phyloP scores from a whole-genome alignment of 2,888 invertebrate species.

The Andrena hattorfiana region DNA sequence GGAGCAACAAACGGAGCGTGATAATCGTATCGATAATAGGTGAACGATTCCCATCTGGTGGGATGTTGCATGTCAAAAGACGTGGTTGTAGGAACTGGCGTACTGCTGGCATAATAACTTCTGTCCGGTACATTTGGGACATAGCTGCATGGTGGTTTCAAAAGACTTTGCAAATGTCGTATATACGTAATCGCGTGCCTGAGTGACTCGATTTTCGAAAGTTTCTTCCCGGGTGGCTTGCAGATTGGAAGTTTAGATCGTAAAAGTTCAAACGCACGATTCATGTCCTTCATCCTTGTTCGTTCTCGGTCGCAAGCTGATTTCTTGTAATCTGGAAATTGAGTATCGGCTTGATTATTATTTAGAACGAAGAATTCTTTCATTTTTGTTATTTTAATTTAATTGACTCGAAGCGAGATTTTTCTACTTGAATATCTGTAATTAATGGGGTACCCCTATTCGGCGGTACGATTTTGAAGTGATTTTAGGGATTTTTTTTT shows the following conservation, averaged over 20 bases:
- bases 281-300: slow-evolving; percentile 95
- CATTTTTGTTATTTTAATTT: neutral
- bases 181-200: slow-evolving; percentile 93
- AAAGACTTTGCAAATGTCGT: slow-evolving; percentile 89
- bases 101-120: slow-evolving; percentile 69
- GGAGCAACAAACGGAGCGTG: slow-evolving; percentile 78
- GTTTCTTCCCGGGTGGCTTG: slow-evolving; percentile 93
- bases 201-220: slow-evolving; percentile 94
- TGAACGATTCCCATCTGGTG: slow-evolving; percentile 81
- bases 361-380: neutral
- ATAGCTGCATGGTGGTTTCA: slow-evolving; percentile 83
- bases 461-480: too few relatives aligned
- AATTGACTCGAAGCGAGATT: neutral
- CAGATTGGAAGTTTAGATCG: slow-evolving; percentile 91
- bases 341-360: slow-evolving; percentile 1
- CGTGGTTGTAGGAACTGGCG: slow-evolving; percentile 51
- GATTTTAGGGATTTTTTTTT: too few relatives aligned
- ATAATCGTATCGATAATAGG: slow-evolving; percentile 83
- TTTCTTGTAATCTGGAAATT: slow-evolving; percentile 90
- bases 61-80: slow-evolving; percentile 78
- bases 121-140: slow-evolving; percentile 74
- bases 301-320: slow-evolving; percentile 94
- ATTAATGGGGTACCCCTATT: too few relatives aligned
- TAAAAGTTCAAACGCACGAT: slow-evolving; percentile 91
- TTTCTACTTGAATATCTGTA: too few relatives aligned